Base-by-base conservation (phyloP, 2,113 vertebrate species). In the Galbula dea region DNA sequence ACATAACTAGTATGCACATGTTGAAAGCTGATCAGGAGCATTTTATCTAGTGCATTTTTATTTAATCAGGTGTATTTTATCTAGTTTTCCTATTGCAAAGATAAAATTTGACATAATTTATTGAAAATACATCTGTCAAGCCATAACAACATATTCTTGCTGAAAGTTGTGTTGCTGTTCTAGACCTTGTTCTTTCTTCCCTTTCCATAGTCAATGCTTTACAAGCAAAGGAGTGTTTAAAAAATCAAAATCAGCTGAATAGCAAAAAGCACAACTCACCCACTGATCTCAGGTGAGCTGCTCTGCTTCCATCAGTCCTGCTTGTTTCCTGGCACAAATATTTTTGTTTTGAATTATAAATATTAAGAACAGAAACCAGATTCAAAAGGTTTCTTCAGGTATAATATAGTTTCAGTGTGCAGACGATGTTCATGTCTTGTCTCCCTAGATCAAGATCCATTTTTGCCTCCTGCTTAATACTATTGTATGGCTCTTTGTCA, bases 1-100 rank as follows among this genome's bases (percentile, higher is more conserved):
- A 13, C 6, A 1, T 49, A 37, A 26, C 18, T 45, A 45, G 6
- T 10, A 4, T 72, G 10, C 7, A 45, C 3, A 20, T 3, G 1
- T 54, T 86, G 29, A 77, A 73, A 58, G 19, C 26, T n/a, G 12
- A 10, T 37, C 34, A 74, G 19, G 24, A 15, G 3, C 15, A 43
- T 43, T 43, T 43, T 43, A 43, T 43, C 41, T 43, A 43, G 15
- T n/a, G n/a, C n/a, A n/a, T n/a, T n/a, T n/a, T n/a, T n/a, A n/a
- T n/a, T n/a, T n/a, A n/a, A n/a, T n/a, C n/a, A n/a, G n/a, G n/a
- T n/a, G n/a, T 49, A 43, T 71, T 84, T 78, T 68, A 75, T 9
- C 4, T 30, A 36, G 51, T 57, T 52, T 83, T 82, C 14, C 24
- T 69, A 11, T 24, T 61, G 69, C 12, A 65, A 88, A 24, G 5